Base-by-base conservation (phyloP, 2,888 invertebrate species). In the Andrena camellia region DNA sequence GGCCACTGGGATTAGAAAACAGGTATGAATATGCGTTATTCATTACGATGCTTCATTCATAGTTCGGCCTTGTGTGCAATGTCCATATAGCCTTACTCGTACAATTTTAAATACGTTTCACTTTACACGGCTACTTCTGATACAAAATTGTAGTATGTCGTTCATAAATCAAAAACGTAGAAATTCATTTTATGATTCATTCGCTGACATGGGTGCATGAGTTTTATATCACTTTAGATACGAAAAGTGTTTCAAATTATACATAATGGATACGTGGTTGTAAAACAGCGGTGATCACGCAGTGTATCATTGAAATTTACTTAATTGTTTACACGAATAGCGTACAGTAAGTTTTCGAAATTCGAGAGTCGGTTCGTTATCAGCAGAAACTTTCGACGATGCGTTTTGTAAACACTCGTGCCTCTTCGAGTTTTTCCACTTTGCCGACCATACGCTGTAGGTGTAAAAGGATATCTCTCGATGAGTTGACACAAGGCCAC, bases 21-120 rank as follows among this genome's bases (percentile, higher is more conserved):
- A 79, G 75, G 80, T 82, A 71, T 0, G 54, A 69, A 48, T 57
- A 42, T 68, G 23, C 26, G 33, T 0, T n/a, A 5, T 13, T 0
- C 8, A 33, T 52, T 26, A 23, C 13, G 29, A 50, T 17, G 50
- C 31, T 50, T 31, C 13, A 52, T 20, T 48, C 2, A 31, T 29
- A 5, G 8, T 20, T 23, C 29, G 10, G 4, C 10, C 4, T 54
- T 10, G 13, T 42, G 2, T n/a, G 52, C 6, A 20, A 4, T 62
- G 31, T 20, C 5, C 13, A n/a, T 17, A 2, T 17, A 2, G 13
- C 20, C 8, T 50, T 50, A 2, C 23, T 42, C 6, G 3, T 68
- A 60, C 26, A 52, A 2, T 33, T 33, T 23, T 8, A 71, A 71
- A 23, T 29, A 13, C 26, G 2, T 20, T 60, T 31, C 0, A 31